Conservation (phyloP, 2,113 vertebrate species). For the Glaucomys volans region DNA sequence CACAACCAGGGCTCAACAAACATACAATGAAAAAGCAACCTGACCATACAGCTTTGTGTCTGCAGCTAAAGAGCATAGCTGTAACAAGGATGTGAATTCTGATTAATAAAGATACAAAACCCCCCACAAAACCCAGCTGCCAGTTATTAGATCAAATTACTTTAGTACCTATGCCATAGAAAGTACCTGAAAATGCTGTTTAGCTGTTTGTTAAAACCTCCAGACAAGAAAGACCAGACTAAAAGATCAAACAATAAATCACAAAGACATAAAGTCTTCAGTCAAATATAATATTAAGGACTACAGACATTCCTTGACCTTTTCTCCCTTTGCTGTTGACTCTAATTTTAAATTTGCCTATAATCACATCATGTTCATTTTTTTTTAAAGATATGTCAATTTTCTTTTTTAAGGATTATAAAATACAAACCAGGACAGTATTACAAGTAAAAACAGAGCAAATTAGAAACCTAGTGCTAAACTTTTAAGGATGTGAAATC, state of each 20-base stretch:
- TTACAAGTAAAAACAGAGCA: not conserved
- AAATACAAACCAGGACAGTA: not conserved
- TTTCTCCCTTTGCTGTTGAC: not conserved
- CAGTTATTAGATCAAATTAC: constrained; percentile 3
- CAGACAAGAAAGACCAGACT: not conserved
- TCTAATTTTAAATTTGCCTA: constrained; percentile 20
- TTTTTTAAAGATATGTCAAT: not conserved
- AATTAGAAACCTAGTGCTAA: not conserved
- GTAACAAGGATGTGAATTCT: not conserved
- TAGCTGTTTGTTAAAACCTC: constrained; percentile 22
- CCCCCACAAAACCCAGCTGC: not conserved
- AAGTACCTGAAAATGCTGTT: not conserved
- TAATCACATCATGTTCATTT: no score
- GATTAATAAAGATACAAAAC: not conserved
- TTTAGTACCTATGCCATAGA: constrained; percentile 18
- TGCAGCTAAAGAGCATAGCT: not conserved
- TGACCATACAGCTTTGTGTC: not conserved
- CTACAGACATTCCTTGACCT: not conserved
- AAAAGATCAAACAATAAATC: not conserved
- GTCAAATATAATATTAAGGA: not conserved
- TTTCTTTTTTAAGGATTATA: not conserved
- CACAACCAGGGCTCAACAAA: constrained; percentile 21
- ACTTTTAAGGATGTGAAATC: not conserved
- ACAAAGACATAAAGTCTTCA: not conserved
- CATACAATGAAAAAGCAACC: not conserved